These are phyloP conservation scores for Hydropotes inermis DNA, from an alignment of 2,113 vertebrate species.

Conservation along the genomic window DNA sequence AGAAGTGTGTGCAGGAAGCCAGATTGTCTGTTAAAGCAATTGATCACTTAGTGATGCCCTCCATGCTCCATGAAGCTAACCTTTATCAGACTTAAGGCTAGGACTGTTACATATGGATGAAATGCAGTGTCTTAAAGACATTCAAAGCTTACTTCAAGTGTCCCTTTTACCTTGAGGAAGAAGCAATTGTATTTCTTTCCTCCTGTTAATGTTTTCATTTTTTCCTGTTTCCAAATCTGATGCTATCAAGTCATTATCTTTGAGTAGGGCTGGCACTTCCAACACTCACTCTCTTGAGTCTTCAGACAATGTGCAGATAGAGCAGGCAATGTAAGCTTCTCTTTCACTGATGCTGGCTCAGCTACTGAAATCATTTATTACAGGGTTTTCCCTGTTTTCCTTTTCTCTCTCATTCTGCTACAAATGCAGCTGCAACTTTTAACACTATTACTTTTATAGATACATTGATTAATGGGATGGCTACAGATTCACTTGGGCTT, in stretches of 20 bases:
- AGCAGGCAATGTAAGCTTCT: neutral
- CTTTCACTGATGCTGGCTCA: neutral
- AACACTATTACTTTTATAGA: neutral
- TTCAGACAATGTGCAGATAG: neutral
- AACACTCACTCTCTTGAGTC: neutral
- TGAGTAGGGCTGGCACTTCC: neutral
- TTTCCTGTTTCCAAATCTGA: neutral
- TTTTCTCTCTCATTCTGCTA: neutral
- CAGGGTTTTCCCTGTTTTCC: neutral
- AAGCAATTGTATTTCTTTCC: neutral
- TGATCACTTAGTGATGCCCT: conserved; percentile 50
- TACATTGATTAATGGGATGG: neutral
- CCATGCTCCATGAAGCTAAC: conserved; percentile 57
- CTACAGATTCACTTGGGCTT: neutral
- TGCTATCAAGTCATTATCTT: neutral
- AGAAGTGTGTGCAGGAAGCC: neutral
- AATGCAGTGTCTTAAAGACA: conserved; percentile 42
- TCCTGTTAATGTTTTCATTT: neutral
- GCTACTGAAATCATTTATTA: neutral
- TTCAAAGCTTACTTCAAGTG: neutral
- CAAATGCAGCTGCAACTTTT: neutral
- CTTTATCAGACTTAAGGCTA: conserved; percentile 52
- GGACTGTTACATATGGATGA: conserved; percentile 50
- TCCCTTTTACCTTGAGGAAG: conserved; percentile 7
- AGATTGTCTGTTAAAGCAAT: conserved; percentile 1